Conservation (phyloP, 2,113 vertebrate genomes). For the Nothobranchius furzeri region DNA sequence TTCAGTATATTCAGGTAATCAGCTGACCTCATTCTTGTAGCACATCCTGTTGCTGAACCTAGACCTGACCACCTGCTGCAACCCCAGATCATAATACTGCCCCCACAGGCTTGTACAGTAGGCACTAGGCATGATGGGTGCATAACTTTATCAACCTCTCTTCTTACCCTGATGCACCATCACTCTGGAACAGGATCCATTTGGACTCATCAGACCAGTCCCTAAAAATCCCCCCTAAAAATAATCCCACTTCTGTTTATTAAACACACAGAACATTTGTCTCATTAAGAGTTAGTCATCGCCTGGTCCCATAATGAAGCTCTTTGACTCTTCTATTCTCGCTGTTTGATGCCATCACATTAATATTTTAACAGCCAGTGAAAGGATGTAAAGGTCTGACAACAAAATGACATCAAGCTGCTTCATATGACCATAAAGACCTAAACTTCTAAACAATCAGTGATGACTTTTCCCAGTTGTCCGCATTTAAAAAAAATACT, state of each 20-base stretch:
- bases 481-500: neutral
- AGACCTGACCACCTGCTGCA: no score
- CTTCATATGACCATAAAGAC: neutral
- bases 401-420: conserved; percentile 30
- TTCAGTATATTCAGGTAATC: no score
- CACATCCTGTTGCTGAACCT: no score
- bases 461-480: neutral
- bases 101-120: no score
- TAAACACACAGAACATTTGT: conserved; percentile 32
- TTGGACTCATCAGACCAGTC: no score
- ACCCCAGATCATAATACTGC: no score
- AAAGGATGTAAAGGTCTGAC: conserved; percentile 59
- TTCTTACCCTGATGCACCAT: no score
- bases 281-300: conserved; percentile 29
- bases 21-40: no score
- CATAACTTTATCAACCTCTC: no score
- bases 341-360: conserved; percentile 41
- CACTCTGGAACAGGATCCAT: no score
- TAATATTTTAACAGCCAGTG: conserved; percentile 45
- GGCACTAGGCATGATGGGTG: no score
- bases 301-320: conserved; percentile 20
- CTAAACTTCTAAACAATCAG: conserved; percentile 7
- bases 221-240: no score
- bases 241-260: conserved; percentile 6
- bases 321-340: conserved; percentile 46